Conservation (phyloP, 2,113 vertebrate species). For the Mohoua ochrocephala region DNA sequence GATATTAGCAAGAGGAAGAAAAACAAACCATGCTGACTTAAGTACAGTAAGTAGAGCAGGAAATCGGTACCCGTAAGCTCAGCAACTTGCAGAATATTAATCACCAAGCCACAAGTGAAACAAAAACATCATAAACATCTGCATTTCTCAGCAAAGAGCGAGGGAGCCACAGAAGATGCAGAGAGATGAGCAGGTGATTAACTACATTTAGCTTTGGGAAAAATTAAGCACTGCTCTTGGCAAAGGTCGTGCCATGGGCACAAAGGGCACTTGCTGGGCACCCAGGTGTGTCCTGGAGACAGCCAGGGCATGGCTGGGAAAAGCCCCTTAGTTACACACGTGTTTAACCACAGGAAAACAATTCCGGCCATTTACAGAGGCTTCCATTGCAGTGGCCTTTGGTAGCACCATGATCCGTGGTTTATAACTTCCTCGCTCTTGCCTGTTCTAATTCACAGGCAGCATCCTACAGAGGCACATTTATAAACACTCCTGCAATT, state of each 20-base stretch:
- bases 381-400: not conserved
- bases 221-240: not conserved
- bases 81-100: constrained; percentile 32
- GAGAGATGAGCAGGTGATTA: not conserved
- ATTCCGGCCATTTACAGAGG: not conserved
- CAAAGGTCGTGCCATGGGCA: not conserved
- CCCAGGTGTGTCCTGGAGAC: not conserved
- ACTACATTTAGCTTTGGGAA: not conserved
- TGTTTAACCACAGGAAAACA: not conserved
- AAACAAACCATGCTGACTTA: constrained; percentile 21
- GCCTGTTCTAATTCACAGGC: not conserved
- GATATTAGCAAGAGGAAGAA: constrained; percentile 32
- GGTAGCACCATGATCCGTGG: not conserved
- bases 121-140: not conserved
- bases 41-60: constrained; percentile 29
- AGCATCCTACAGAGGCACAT: not conserved
- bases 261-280: not conserved
- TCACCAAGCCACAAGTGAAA: not conserved
- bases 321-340: not conserved
- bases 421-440: not conserved
- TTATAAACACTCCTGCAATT: not conserved
- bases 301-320: not conserved
- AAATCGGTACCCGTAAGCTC: constrained; percentile 14
- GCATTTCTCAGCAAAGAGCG: not conserved
- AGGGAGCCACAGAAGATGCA: not conserved